Evolutionary conservation across 2,797 vertebrate species (phyloP).

Genomic region (Sphenodon punctatus): DNA sequence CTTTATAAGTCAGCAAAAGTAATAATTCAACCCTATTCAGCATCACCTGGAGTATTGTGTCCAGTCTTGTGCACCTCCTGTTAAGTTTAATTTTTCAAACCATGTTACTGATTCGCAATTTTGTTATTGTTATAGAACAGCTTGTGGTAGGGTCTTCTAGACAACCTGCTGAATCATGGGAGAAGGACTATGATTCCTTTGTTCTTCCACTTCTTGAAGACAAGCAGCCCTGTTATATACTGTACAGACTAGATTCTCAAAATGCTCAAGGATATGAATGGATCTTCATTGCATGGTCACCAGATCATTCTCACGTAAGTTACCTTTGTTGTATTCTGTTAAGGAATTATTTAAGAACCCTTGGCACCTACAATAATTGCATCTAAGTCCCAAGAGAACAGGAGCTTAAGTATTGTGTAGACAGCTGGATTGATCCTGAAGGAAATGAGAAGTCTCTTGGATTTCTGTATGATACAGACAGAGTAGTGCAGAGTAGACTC

Average conservation of each 20-base stretch:
- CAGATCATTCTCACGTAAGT: conserved; percentile 91
- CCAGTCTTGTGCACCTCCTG: too few species aligned
- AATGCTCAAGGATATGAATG: conserved; percentile 97
- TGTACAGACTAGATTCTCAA: conserved; percentile 93
- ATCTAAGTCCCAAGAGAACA: background rate
- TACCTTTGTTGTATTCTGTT: too few species aligned
- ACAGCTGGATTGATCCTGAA: background rate
- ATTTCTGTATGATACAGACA: background rate
- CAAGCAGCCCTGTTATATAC: conserved; percentile 89
- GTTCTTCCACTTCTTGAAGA: conserved; percentile 90
- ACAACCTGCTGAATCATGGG: conserved; percentile 85
- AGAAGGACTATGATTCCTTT: conserved; percentile 90
- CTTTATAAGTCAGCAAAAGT: too few species aligned
- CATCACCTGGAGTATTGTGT: too few species aligned
- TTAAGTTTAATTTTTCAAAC: too few species aligned
- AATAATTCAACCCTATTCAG: too few species aligned
- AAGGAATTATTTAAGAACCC: background rate
- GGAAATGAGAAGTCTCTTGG: background rate
- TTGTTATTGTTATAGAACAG: conserved; percentile 83
- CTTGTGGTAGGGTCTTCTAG: conserved; percentile 84
- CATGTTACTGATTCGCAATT: conserved; percentile 17
- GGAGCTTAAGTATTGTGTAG: background rate
- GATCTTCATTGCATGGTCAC: conserved; percentile 97
- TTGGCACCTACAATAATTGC: background rate
- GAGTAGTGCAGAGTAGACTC: background rate